Base-by-base conservation (phyloP, 2,113 vertebrate species). In the Megaptera novaeangliae region DNA sequence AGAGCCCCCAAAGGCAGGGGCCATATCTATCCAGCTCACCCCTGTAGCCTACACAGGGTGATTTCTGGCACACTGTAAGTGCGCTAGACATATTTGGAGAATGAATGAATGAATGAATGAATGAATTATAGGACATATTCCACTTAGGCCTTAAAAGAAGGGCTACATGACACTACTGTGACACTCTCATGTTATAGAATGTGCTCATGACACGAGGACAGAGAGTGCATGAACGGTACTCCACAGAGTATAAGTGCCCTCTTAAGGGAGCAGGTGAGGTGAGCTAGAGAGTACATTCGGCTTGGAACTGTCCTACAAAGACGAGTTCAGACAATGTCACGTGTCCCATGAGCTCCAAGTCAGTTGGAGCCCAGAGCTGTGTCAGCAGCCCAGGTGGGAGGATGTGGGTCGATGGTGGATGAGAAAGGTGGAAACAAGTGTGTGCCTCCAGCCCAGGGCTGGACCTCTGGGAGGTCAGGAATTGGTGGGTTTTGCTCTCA, bases 111-210 rank as follows among this genome's bases (percentile, higher is more conserved):
- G n/a, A n/a, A n/a, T n/a, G 18, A 44, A 20, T 17, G 25, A 12
- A 52, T 46, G 69, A 39, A 55, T 72, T 12, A 46, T 21, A 41
- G 49, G 23, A 4, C 10, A 57, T n/a, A 8, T 29, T 77, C 49
- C n/a, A 13, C 12, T 63, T 39, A 64, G 41, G 15, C 29, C 64
- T 11, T 75, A 6, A 18, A 68, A 78, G 41, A 61, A 68, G 39
- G 39, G 5, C 15, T 27, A 5, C 8, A 5, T 9, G 46, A 13
- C 10, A 6, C 4, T 52, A 0, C 34, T 3, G 1, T 63, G 20
- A 11, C 2, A 0, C 6, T 64, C 1, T 44, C 9, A 3, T 15
- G 36, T 21, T 34, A 13, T 20, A 36, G 17, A 34, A 23, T 11
- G 23, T 25, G 57, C 20, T 41, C 25, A 31, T n/a, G 13, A 21